phyloP scores from a whole-genome alignment of 2,113 vertebrate species.

The Melanostigma gelatinosum region DNA sequence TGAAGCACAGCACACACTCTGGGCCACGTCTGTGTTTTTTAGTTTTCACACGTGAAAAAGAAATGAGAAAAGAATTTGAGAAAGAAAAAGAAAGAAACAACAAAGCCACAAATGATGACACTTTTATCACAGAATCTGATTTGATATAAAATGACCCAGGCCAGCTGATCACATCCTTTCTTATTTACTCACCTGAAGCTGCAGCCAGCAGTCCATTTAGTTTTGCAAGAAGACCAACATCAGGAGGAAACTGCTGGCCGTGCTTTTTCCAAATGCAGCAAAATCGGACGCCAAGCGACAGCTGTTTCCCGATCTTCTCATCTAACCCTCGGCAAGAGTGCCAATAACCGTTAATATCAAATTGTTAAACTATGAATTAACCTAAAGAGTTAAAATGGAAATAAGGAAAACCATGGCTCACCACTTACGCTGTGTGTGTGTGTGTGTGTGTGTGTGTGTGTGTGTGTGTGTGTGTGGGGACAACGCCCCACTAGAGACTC shows the following conservation, averaged over 20 bases:
- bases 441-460: constrained; percentile 1
- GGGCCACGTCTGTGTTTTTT: constrained; percentile 11
- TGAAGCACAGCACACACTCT: neutral
- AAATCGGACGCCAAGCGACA: neutral
- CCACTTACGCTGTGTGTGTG: neutral
- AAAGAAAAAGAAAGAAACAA: neutral
- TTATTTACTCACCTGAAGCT: neutral
- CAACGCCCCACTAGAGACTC: constrained; percentile 3
- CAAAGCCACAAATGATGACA: neutral
- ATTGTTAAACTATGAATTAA: neutral
- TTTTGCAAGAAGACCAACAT: neutral
- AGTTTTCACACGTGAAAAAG: neutral
- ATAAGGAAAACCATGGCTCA: neutral
- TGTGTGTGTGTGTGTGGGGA: neutral
- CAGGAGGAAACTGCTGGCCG: neutral
- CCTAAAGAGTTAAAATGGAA: neutral
- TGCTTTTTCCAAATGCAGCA: neutral
- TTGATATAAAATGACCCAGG: neutral
- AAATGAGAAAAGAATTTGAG: neutral
- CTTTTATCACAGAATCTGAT: neutral
- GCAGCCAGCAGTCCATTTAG: neutral
- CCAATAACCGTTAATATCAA: neutral
- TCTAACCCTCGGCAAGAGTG: neutral
- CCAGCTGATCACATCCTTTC: neutral
- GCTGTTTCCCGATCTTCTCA: neutral